Base-by-base conservation (phyloP, 1,140 invertebrate species). In the Drosophila kikkawai region DNA sequence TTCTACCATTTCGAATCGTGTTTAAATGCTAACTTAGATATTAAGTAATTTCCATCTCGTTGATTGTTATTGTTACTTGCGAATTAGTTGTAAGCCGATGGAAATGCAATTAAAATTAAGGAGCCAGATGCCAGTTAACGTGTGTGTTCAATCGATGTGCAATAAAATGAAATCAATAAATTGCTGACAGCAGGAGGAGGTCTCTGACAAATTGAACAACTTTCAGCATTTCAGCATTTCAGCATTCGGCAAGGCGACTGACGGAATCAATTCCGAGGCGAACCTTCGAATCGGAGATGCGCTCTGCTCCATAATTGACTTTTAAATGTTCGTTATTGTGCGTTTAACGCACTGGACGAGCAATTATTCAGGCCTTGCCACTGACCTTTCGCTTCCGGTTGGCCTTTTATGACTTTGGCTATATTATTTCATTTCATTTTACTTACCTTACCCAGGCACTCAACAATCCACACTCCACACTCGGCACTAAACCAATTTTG, bases 321-420 rank as follows among this genome's bases (percentile, higher is more conserved):
- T 84, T 80, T 68, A 80, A 80, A 65, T 68, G 64, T 65, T 76
- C 70, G 53, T 74, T 82, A 74, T 76, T 79, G 68, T 75, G 76
- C 80, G 75, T 82, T 82, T 51, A 82, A 82, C 68, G 68, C 75
- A 79, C 78, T 56, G 55, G 66, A 48, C 48, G 36, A 67, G 65
- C 80, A 83, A 83, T 83, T 83, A 83, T 83, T 75, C 47, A 66
- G 75, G 70, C 80, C 80, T 83, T 80, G 61, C 51, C 32, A 41
- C 42, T 79, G 80, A 83, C 80, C 80, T 83, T 82, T 83, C 59
- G 70, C 80, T 82, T 79, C 80, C 80, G 80, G 68, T 59, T 82
- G 42, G 70, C 80, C 57, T 47, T 64, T 81, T 64, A 50, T n/a
- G 59, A 48, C 47, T 68, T 51, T 50, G 45, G 56, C 37, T 36